Evolutionary conservation across 2,797 vertebrate species (phyloP), one percentile per base, ranked within the genome.

Genomic region (Simalia tracyae): DNA sequence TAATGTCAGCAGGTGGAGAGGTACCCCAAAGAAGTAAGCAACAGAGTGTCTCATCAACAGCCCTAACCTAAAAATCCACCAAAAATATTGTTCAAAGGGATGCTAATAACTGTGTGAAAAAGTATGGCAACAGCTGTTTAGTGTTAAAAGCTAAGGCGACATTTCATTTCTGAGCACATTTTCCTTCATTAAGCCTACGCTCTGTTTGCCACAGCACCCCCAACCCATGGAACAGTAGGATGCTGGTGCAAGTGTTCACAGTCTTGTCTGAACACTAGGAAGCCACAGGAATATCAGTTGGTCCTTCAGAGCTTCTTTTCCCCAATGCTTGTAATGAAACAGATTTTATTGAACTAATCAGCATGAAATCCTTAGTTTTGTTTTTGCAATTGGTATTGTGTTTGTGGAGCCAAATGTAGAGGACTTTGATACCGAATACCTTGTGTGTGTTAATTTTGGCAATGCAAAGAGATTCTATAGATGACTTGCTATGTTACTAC

Each of bases 361-460:
- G 98, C 98, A 97, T 98, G 98, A 98, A 98, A 97, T 98, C 97
- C 98, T 98, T 97, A 96, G 97, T 97, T 98, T 97, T 99, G 98
- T 99, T 99, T 98, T 98, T 97, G 96, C 98, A 99, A 98, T 97
- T 98, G 95, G 97, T 97, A 98, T 98, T 97, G 97, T 99, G 98
- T 99, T 99, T 98, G 97, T 98, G 98, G 98, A 99, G 98, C 98
- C 98, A 99, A 98, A 98, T 98, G 98, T 97, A 98, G 97, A 97
- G 98, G 98, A 98, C 98, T 98, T 99, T 99, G 99, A 99, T 99
- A 99, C 98, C 92, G 97, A 99, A 99, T 98, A 98, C 98, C 98
- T 98, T 98, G 97, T 98, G 97, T 98, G 98, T 99, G 98, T 99
- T 99, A 98, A 98, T 98, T 98, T 99, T 99, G 99, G 99, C 99